Evolutionary conservation across 2,113 vertebrate genomes (phyloP).

Genomic region (Nipponia nippon): DNA sequence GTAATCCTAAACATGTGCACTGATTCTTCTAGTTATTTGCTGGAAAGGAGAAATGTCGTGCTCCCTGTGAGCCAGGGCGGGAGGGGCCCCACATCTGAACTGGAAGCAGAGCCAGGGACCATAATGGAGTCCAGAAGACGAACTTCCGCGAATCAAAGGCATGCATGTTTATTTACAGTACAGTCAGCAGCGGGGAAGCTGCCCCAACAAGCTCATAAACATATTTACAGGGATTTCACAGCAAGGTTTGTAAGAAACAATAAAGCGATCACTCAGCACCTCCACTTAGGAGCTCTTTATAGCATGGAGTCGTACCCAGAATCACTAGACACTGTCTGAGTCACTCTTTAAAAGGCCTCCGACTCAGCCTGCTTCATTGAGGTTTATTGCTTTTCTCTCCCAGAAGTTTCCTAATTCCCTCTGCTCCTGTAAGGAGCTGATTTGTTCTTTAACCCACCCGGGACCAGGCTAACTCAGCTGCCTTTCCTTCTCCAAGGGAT

Average conservation of each 20-base stretch:
- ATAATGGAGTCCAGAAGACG: constrained; percentile 42
- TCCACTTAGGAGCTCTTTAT: constrained; percentile 10
- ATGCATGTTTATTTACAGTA: constrained; percentile 38
- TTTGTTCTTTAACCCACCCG: not conserved
- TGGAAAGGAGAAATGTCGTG: not conserved
- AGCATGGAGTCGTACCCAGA: not conserved
- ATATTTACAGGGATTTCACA: constrained; percentile 64
- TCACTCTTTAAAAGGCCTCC: not conserved
- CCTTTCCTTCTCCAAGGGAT: not conserved
- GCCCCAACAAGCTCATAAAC: constrained; percentile 64
- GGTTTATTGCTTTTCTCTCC: not conserved
- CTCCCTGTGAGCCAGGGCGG: not conserved
- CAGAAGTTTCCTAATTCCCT: not conserved
- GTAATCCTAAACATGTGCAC: constrained; percentile 35
- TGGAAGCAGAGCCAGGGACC: not conserved
- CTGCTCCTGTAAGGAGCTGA: not conserved
- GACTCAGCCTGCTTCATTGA: not conserved
- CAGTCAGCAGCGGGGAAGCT: constrained; percentile 21
- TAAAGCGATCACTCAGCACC: constrained; percentile 64
- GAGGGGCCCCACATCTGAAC: not conserved
- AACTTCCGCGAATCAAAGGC: constrained; percentile 64
- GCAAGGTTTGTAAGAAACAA: constrained; percentile 56
- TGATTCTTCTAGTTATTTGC: not conserved
- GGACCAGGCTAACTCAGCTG: not conserved
- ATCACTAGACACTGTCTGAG: not conserved